Evolutionary conservation across 2,888 invertebrate species (phyloP).

Genomic region (Hecatera dysodea): DNA sequence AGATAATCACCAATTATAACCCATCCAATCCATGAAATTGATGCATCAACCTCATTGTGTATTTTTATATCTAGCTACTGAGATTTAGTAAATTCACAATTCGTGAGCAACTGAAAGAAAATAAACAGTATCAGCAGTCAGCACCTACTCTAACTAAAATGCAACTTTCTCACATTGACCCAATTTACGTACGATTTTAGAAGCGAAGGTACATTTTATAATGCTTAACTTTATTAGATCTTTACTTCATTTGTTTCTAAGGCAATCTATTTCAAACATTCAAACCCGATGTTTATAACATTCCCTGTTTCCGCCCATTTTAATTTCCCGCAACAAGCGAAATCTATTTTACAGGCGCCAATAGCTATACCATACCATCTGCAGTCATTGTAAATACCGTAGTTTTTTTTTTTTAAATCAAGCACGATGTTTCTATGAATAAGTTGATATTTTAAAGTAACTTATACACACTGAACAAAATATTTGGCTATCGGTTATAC

Average conservation of each 20-base stretch:
- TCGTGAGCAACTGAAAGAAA: background rate
- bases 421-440: background rate
- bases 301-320: no score
- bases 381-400: background rate
- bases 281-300: no score
- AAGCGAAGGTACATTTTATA: no score
- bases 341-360: no score
- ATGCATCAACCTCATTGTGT: background rate
- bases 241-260: no score
- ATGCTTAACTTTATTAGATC: no score
- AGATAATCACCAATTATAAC: background rate
- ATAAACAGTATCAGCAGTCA: no score
- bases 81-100: background rate
- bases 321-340: no score
- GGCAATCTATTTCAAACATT: no score
- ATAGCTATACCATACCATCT: background rate
- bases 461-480: background rate
- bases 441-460: background rate
- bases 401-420: background rate
- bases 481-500: background rate
- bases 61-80: background rate
- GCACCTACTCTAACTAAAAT: no score
- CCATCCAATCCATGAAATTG: background rate
- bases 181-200: background rate
- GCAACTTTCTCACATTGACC: background rate